Evolutionary conservation across 2,888 invertebrate genomes (phyloP).

Genomic region (Marronus borbonicus): DNA sequence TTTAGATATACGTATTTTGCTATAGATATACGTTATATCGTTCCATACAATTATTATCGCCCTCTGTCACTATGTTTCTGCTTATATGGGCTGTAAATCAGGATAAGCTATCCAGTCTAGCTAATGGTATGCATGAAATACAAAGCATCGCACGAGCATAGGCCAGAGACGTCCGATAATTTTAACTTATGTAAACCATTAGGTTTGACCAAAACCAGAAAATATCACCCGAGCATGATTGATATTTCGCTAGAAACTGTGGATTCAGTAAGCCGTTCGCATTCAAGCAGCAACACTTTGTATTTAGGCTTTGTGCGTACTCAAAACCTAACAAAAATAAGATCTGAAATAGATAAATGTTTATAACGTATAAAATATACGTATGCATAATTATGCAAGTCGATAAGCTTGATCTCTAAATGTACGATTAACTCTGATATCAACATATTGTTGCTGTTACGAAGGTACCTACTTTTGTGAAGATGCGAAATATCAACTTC

Average conservation of each 20-base stretch:
- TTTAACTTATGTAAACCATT: conserved; percentile 66
- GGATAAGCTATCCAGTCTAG: conserved; percentile 60
- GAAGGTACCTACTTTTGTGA: no score
- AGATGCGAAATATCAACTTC: no score
- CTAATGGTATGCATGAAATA: conserved; percentile 63
- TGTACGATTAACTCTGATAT: no score
- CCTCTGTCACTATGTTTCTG: conserved; percentile 56
- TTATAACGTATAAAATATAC: no score
- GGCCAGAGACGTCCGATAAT: conserved; percentile 66
- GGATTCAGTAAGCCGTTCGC: neutral
- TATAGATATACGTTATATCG: neutral
- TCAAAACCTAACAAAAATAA: no score
- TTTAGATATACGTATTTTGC: neutral
- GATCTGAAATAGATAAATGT: no score
- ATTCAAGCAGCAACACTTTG: no score
- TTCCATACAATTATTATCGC: conserved; percentile 57
- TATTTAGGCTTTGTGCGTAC: no score
- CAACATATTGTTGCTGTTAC: no score
- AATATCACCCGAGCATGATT: conserved; percentile 48
- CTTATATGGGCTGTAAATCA: conserved; percentile 63
- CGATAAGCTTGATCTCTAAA: no score
- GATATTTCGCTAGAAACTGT: conserved; percentile 19
- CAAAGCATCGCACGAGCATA: conserved; percentile 58
- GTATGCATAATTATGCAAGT: no score
- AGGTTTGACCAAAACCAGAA: conserved; percentile 61